Evolutionary conservation across 2,797 vertebrate genomes (phyloP).

Genomic region (Neosalanx taihuensis): DNA sequence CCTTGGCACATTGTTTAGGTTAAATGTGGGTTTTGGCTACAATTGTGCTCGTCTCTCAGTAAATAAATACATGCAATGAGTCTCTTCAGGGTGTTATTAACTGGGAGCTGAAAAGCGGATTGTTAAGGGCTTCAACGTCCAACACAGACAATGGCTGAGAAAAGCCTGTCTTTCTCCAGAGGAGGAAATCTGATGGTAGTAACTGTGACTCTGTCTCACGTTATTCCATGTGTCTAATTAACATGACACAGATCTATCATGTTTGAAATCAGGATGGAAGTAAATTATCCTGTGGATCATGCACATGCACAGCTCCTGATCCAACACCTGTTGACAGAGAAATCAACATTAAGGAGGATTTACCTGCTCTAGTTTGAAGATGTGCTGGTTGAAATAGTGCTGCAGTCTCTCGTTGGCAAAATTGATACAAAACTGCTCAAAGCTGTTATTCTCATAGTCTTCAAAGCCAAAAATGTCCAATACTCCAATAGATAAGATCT

Average conservation of each 20-base stretch:
- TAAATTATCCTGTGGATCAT: slow-evolving; percentile 30
- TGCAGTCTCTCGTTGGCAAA: slow-evolving; percentile 97
- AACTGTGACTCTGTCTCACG: slow-evolving; percentile 33
- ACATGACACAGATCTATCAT: slow-evolving; percentile 19
- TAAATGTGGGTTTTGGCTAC: background rate
- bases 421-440: slow-evolving; percentile 99
- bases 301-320: slow-evolving; percentile 12
- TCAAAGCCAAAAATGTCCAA: slow-evolving; percentile 99
- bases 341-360: slow-evolving; percentile 15
- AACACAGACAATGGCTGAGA: slow-evolving; percentile 29
- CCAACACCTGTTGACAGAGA: slow-evolving; percentile 15
- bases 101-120: too few relatives aligned
- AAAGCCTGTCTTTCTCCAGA: slow-evolving; percentile 46
- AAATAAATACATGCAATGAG: slow-evolving; percentile 32
- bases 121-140: too few relatives aligned
- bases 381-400: slow-evolving; percentile 99
- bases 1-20: slow-evolving; percentile 20
- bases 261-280: slow-evolving; percentile 20
- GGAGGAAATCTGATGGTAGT: slow-evolving; percentile 26
- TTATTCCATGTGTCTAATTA: slow-evolving; percentile 48
- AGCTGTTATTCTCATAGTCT: slow-evolving; percentile 98
- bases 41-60: slow-evolving; percentile 20
- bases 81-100: background rate
- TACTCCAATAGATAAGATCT: slow-evolving; percentile 97
- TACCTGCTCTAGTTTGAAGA: slow-evolving; percentile 96